These are phyloP conservation scores for Dusona sp. DNA, from an alignment of 2,888 invertebrate species.

Conservation along the genomic window DNA sequence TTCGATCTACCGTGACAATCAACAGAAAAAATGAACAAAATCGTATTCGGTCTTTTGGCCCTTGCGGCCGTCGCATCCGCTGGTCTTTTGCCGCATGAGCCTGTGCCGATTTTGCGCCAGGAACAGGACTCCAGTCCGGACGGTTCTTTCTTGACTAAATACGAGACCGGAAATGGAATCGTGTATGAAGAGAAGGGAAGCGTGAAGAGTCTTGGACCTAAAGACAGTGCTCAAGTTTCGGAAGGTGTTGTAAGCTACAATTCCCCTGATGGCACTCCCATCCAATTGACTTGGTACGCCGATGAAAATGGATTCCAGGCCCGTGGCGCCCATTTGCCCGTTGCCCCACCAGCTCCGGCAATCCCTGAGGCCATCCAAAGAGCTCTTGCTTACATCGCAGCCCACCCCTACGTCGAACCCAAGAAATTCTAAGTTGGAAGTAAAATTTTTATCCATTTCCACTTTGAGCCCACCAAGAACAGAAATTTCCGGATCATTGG, in stretches of 20 bases:
- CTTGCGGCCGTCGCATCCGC: conserved; percentile 64
- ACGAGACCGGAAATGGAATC: conserved; percentile 70
- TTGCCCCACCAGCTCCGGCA: conserved; percentile 62
- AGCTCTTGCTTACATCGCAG: conserved; percentile 68
- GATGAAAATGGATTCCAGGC: conserved; percentile 68
- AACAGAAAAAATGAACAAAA: conserved; percentile 47
- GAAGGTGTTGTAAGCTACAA: conserved; percentile 63
- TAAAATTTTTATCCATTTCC: not conserved
- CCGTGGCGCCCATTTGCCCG: conserved; percentile 68
- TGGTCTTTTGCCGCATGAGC: conserved; percentile 56
- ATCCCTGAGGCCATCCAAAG: conserved; percentile 67
- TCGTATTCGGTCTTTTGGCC: conserved; percentile 58
- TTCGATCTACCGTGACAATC: conserved; percentile 46
- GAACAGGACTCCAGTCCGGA: conserved; percentile 67
- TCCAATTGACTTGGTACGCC: conserved; percentile 63
- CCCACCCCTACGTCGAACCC: conserved; percentile 68
- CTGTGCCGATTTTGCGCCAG: conserved; percentile 67
- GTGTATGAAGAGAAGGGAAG: conserved; percentile 58
- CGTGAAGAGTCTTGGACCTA: conserved; percentile 48
- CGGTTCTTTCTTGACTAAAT: conserved; percentile 66
- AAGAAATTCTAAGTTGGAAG: conserved; percentile 31
- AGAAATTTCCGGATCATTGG: not conserved
- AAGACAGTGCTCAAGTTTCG: conserved; percentile 39
- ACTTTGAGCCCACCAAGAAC: not conserved
- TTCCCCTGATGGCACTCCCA: conserved; percentile 69